A percentile compares a stretch with the other conserved stretches of the same genome.
Evolutionary conservation across 2,888 invertebrate genomes (phyloP).

Genomic region (Eumerus sabulonum): DNA sequence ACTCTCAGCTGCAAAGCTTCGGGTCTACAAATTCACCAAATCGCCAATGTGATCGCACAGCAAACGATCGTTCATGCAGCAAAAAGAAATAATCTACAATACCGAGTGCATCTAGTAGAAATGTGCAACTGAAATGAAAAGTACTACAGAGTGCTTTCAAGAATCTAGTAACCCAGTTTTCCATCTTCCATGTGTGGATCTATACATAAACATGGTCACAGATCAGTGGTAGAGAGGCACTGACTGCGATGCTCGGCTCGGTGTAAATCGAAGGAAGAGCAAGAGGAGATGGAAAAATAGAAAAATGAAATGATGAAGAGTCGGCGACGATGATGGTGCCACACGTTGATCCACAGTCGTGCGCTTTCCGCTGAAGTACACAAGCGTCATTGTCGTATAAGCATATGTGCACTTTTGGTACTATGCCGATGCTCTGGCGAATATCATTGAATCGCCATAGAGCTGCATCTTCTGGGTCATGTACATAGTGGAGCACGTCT

Average conservation of each 20-base stretch:
- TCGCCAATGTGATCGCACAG: conserved; percentile 43
- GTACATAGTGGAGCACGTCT: too few relatives aligned
- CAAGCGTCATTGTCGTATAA: too few relatives aligned
- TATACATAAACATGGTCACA: conserved; percentile 62
- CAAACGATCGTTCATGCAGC: conserved; percentile 63
- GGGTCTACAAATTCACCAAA: conserved; percentile 32
- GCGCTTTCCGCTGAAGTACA: too few relatives aligned
- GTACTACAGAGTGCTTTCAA: conserved; percentile 64
- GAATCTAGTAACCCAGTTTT: conserved; percentile 69
- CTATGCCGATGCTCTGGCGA: too few relatives aligned
- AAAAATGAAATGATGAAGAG: too few relatives aligned
- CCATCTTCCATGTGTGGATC: conserved; percentile 61
- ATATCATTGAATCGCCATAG: too few relatives aligned
- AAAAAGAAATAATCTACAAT: conserved; percentile 41
- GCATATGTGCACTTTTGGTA: too few relatives aligned
- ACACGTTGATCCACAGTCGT: too few relatives aligned
- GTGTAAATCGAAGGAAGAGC: too few relatives aligned
- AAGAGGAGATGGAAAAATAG: too few relatives aligned
- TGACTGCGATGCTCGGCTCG: conserved; percentile 2
- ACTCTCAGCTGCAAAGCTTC: conserved; percentile 46
- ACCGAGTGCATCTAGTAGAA: conserved; percentile 16
- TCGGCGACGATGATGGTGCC: too few relatives aligned
- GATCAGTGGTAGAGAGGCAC: conserved; percentile 7
- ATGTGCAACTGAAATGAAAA: conserved; percentile 55
- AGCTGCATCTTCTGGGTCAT: too few relatives aligned